These are phyloP conservation scores for Teleogryllus oceanicus DNA, from an alignment of 2,888 invertebrate genomes.

Conservation along the genomic window DNA sequence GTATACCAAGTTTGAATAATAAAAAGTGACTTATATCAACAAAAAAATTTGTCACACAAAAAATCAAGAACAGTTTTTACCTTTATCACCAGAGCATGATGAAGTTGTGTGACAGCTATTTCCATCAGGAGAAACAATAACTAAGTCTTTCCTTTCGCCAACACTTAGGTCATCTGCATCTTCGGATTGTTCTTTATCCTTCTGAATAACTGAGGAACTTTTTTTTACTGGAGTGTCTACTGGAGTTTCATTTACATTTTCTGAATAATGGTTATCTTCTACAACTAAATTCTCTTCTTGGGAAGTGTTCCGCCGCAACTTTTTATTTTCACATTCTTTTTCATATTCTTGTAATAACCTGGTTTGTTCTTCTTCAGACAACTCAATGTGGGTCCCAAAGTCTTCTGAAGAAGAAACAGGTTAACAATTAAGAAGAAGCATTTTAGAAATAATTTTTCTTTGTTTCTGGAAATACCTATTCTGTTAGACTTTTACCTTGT, in stretches of 20 bases:
- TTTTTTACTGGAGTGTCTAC: slow-evolving; percentile 37
- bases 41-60: neutral
- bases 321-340: slow-evolving; percentile 54
- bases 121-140: slow-evolving; percentile 39
- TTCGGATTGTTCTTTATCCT: neutral
- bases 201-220: slow-evolving; percentile 27
- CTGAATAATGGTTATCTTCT: slow-evolving; percentile 29
- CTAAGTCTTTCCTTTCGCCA: slow-evolving; percentile 38
- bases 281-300: slow-evolving; percentile 32
- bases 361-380: slow-evolving; percentile 68
- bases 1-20: too few relatives aligned
- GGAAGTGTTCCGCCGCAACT: slow-evolving; percentile 23
- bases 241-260: neutral
- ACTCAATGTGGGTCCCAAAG: slow-evolving; percentile 61
- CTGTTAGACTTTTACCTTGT: slow-evolving; percentile 46
- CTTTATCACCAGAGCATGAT: slow-evolving; percentile 38
- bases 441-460: neutral
- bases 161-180: slow-evolving; percentile 29
- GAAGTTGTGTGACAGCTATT: slow-evolving; percentile 41
- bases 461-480: slow-evolving; percentile 30
- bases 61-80: slow-evolving; percentile 24
- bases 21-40: too few relatives aligned
- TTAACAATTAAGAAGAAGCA: neutral
- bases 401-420: slow-evolving; percentile 44
- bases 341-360: slow-evolving; percentile 66